Evolutionary conservation across 2,888 invertebrate species (phyloP), one percentile per base, ranked within the genome.

Genomic region (Schizaphis graminum): DNA sequence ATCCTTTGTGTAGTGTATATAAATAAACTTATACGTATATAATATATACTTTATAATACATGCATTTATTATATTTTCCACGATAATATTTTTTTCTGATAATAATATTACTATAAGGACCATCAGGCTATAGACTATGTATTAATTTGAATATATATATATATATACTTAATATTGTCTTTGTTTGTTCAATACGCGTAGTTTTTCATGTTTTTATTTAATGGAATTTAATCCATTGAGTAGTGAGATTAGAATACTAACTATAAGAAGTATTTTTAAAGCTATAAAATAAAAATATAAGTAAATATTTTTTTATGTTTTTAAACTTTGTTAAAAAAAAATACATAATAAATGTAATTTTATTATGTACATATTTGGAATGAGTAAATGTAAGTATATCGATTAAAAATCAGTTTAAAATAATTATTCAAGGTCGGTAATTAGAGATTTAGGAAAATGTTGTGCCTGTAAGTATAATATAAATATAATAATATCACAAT

Each of bases 51-150:
- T 86, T 44, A 16, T 57, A 89, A 89, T 57, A 89, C 35, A 53
- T 44, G 24, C 57, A 44, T 89, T 77, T 90, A 67, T 77, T n/a
- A 90, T 49, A 67, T 67, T 90, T 90, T 67, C 24, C 35, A 67
- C 67, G 13, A 41, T n/a, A 89, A 67, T 90, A 47, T 67, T 67
- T n/a, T 90, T 67, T 47, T 16, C 44, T n/a, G 47, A 47, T 67
- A 13, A 21, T 90, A 49, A 67, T 49, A 24, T 35, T 24, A 35
- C 67, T 24, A 67, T 35, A 88, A 24, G 88, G 24, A 88, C 88
- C 56, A 53, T 88, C 53, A 53, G 35, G 35, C 53, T n/a, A 26
- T 16, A 53, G 88, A 56, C 10, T 56, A 35, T n/a, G n/a, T 87
- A 28, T 86, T 47, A 44, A 86, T 35, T 77, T 44, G n/a, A 47